phyloP scores from a whole-genome alignment of 2,113 vertebrate species.

The Periophthalmus modestus region DNA sequence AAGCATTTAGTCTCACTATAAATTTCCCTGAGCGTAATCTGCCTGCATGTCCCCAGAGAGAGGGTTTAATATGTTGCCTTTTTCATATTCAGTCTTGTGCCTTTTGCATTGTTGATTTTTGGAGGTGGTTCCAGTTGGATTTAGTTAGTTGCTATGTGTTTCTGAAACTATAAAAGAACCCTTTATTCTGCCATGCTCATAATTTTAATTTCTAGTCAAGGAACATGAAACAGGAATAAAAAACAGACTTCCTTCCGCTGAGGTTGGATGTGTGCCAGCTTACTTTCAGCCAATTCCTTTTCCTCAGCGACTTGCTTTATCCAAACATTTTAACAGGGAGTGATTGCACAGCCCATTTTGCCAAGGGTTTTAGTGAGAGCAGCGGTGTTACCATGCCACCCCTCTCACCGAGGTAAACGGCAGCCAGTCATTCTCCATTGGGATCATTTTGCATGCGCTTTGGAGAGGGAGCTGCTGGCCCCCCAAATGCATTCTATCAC shows the following conservation, averaged over 20 bases:
- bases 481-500: constrained; percentile 76
- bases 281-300: constrained; percentile 65
- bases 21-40: constrained; percentile 70
- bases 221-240: constrained; percentile 72
- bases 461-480: constrained; percentile 64
- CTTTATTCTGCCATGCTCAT: constrained; percentile 68
- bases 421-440: constrained; percentile 69
- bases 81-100: constrained; percentile 27
- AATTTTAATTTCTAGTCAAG: constrained; percentile 76
- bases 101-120: constrained; percentile 45
- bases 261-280: constrained; percentile 62
- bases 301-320: constrained; percentile 53
- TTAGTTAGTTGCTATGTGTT: constrained; percentile 52
- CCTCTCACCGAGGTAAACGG: constrained; percentile 60
- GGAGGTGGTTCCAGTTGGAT: constrained; percentile 35
- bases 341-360: constrained; percentile 61
- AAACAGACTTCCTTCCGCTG: constrained; percentile 64
- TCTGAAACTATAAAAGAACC: constrained; percentile 57
- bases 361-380: constrained; percentile 62
- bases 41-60: constrained; percentile 47
- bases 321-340: constrained; percentile 61
- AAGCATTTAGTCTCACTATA: constrained; percentile 63
- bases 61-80: constrained; percentile 45
- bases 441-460: constrained; percentile 73
- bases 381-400: constrained; percentile 67